Evolutionary conservation across 2,888 invertebrate genomes (phyloP).

Genomic region (Clistopyga incitator): DNA sequence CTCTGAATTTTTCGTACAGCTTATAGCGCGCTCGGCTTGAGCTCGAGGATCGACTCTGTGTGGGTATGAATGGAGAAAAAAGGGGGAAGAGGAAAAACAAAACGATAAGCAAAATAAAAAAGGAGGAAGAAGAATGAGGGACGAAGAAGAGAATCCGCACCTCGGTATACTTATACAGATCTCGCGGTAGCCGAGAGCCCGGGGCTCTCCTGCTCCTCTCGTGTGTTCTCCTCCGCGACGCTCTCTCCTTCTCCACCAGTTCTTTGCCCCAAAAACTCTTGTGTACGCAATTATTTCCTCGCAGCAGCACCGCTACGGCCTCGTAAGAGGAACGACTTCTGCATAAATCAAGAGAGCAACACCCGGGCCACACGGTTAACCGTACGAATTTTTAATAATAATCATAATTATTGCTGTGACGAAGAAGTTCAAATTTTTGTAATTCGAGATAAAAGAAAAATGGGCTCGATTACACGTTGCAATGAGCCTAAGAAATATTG

Average conservation of each 20-base stretch:
- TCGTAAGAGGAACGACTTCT: slow-evolving; percentile 26
- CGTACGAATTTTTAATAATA: slow-evolving; percentile 8
- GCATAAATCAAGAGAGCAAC: slow-evolving; percentile 58
- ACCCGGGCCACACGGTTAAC: slow-evolving; percentile 28
- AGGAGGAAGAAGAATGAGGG: slow-evolving; percentile 37
- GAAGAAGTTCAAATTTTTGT: no score
- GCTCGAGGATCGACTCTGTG: slow-evolving; percentile 18
- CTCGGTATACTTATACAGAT: slow-evolving; percentile 50
- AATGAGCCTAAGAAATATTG: no score
- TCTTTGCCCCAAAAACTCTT: slow-evolving; percentile 63
- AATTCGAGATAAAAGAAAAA: no score
- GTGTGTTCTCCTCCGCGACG: background rate
- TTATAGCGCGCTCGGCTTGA: background rate
- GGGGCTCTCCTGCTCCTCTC: slow-evolving; percentile 33
- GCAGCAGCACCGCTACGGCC: slow-evolving; percentile 3
- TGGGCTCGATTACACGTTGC: no score
- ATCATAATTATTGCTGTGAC: background rate
- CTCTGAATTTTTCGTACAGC: slow-evolving; percentile 36
- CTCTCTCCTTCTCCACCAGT: slow-evolving; percentile 51
- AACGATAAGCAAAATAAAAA: slow-evolving; percentile 19
- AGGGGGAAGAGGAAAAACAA: no score
- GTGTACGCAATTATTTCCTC: slow-evolving; percentile 62
- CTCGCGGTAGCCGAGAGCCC: slow-evolving; percentile 61
- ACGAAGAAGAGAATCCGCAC: slow-evolving; percentile 42
- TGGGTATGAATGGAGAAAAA: slow-evolving; percentile 34